A percentile compares a stretch with the other conserved stretches of the same genome.
Evolutionary conservation across 2,797 vertebrate species (phyloP).

Genomic region (Malurus splendens): DNA sequence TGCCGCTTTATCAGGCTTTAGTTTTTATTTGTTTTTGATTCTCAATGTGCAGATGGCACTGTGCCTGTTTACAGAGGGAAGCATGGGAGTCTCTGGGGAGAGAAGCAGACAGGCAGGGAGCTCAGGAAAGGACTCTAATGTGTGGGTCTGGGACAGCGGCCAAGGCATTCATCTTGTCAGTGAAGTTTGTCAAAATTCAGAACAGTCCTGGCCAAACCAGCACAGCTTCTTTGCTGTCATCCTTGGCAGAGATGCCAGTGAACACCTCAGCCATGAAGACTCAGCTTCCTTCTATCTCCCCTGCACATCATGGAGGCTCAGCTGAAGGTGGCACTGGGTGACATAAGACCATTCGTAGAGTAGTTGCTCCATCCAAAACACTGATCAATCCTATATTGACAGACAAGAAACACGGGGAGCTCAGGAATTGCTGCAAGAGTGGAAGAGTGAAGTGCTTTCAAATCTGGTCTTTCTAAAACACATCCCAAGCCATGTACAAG

Average conservation of each 20-base stretch:
- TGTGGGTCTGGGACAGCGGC: background rate
- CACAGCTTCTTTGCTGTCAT: background rate
- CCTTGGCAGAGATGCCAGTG: background rate
- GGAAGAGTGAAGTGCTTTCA: background rate
- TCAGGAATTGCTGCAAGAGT: background rate
- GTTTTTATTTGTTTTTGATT: background rate
- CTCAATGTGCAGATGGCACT: background rate
- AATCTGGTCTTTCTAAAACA: background rate
- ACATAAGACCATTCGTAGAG: background rate
- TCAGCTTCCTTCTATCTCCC: background rate
- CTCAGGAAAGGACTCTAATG: background rate
- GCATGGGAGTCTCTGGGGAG: background rate
- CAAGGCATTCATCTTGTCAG: background rate
- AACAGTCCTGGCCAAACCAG: background rate
- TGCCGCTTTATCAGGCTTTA: background rate
- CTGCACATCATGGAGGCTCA: background rate
- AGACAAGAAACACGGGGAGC: background rate
- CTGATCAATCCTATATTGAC: background rate
- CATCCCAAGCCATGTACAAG: background rate
- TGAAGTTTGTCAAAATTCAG: background rate
- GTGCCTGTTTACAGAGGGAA: background rate
- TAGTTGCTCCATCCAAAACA: background rate
- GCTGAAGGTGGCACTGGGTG: background rate
- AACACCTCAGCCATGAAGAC: background rate
- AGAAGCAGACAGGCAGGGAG: background rate